Conservation (phyloP, 2,888 invertebrate species). For the Zhengitettix transpicula region DNA sequence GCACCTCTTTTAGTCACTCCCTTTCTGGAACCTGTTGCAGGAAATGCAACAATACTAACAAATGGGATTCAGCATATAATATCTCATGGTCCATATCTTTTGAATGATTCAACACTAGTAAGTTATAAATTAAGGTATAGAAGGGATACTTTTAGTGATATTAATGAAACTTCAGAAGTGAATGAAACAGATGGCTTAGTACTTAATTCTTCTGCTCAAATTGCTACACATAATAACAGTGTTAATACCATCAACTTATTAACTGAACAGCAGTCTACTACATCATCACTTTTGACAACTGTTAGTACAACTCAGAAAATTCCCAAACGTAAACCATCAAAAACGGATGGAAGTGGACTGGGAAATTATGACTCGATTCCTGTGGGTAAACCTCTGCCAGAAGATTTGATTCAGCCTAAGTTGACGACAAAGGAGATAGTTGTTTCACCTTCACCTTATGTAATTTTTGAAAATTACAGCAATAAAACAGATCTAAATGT, state of each 20-base stretch:
- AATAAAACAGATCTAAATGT: no score
- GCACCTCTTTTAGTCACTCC: slow-evolving; percentile 27
- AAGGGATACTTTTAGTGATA: not conserved
- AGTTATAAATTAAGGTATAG: not conserved
- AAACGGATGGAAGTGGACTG: slow-evolving; percentile 12
- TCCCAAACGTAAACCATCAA: slow-evolving; percentile 14
- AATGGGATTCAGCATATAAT: no score
- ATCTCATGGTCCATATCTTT: no score
- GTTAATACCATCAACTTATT: no score
- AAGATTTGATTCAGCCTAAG: slow-evolving; percentile 8
- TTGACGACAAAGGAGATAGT: slow-evolving; percentile 1
- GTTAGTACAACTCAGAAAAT: not conserved
- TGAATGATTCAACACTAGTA: not conserved
- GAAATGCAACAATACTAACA: not conserved
- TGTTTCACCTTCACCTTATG: no score
- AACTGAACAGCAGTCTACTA: no score
- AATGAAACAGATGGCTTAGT: not conserved
- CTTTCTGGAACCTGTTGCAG: slow-evolving; percentile 18
- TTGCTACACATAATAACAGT: not conserved
- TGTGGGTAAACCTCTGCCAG: slow-evolving; percentile 9
- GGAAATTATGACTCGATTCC: slow-evolving; percentile 10
- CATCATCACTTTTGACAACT: no score
- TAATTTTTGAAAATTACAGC: no score
- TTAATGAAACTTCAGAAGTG: not conserved
- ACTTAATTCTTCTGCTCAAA: not conserved